Conservation (phyloP, 2,113 vertebrate species). For the Neogobius melanostomus region DNA sequence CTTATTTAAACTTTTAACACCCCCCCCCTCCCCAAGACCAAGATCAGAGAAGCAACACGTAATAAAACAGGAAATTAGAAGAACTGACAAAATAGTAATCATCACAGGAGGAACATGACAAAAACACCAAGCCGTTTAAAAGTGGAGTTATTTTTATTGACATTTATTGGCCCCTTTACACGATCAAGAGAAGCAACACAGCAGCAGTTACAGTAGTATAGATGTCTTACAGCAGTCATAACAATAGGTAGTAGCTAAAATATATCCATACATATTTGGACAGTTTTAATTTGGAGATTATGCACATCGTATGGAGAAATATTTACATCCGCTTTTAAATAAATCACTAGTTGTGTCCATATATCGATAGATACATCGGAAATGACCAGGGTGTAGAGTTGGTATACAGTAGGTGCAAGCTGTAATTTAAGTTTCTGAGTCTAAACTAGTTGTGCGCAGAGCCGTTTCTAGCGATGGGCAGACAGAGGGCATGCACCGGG, state of each 20-base stretch:
- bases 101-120: neutral
- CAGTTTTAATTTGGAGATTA: conserved; percentile 8
- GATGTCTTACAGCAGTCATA: neutral
- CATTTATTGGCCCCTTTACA: conserved; percentile 46
- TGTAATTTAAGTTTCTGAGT: neutral
- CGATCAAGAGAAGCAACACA: neutral
- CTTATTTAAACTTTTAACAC: conserved; percentile 27
- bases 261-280: conserved; percentile 21
- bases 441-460: too few relatives aligned
- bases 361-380: conserved; percentile 6
- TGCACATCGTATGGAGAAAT: conserved; percentile 11
- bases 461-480: too few relatives aligned
- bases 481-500: too few relatives aligned
- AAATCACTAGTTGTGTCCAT: neutral
- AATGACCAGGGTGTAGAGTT: neutral
- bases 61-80: neutral
- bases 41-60: neutral
- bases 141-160: conserved; percentile 70
- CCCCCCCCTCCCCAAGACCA: neutral
- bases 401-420: neutral
- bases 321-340: conserved; percentile 22
- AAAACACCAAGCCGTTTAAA: conserved; percentile 54
- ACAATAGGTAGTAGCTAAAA: neutral
- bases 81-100: neutral
- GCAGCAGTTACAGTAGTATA: neutral